Evolutionary conservation across 2,888 invertebrate genomes (phyloP).

Genomic region (Eudemis profundana): DNA sequence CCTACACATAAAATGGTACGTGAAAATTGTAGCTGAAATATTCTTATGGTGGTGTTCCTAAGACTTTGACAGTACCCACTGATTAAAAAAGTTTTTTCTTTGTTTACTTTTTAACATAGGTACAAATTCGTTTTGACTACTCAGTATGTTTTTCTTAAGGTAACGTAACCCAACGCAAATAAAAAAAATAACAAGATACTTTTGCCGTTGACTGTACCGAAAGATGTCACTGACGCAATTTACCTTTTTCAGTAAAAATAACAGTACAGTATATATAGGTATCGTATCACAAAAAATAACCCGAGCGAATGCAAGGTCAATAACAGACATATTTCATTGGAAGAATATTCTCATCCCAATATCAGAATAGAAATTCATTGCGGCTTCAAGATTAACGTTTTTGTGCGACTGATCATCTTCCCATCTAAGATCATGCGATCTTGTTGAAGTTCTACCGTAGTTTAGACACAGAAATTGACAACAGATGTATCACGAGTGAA

Average conservation of each 20-base stretch:
- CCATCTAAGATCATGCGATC: conserved; percentile 4
- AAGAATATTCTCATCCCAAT: neutral
- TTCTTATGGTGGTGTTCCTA: too few relatives aligned
- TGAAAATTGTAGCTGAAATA: neutral
- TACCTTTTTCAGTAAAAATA: too few relatives aligned
- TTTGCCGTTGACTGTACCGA: neutral
- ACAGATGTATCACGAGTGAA: conserved; percentile 57
- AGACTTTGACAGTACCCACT: too few relatives aligned
- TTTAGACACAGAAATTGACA: conserved; percentile 43
- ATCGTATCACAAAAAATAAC: neutral
- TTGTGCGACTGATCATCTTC: neutral
- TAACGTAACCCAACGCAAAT: too few relatives aligned
- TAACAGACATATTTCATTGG: neutral
- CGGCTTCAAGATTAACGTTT: neutral
- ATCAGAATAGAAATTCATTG: neutral
- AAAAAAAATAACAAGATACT: neutral
- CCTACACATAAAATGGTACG: conserved; percentile 7
- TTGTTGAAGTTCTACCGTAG: conserved; percentile 33
- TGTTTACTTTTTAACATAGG: too few relatives aligned
- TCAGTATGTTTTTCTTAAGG: too few relatives aligned
- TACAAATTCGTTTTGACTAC: too few relatives aligned
- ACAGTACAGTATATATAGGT: too few relatives aligned
- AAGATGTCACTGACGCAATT: neutral
- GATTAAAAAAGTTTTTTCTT: too few relatives aligned
- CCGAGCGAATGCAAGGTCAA: conserved; percentile 2